Evolutionary conservation across 1,140 invertebrate species (phyloP), one percentile per base, ranked within the genome.

Genomic region (Halictus rubicundus): DNA sequence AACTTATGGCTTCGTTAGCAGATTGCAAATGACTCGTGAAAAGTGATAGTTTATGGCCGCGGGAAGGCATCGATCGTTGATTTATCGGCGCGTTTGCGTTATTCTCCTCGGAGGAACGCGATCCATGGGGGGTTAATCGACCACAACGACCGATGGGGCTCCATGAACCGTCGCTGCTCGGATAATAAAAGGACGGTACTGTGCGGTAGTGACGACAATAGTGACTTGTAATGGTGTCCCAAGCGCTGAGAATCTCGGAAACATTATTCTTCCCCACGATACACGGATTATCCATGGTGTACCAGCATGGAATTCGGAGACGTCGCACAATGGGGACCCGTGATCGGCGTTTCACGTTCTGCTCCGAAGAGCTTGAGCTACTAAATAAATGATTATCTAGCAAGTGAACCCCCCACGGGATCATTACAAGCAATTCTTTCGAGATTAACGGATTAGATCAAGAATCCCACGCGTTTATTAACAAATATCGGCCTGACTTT

Each of bases 91-190:
- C 57, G 27, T 78, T 78, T 78, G 75, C 61, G 46, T 23, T 19
- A 37, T 1, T 68, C 49, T 68, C 32, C 74, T 78, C 61, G 68
- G 70, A 78, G 70, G n/a, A 66, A 78, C 57, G 42, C 42, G 66
- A 78, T 16, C 75, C 57, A 39, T 68, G 57, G 75, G 75, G 66
- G 75, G 75, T 70, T 78, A 78, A 78, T 78, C 75, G 75, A 78
- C 75, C 75, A 70, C 66, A 70, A 78, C 75, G 75, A 70, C 59
- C 75, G 52, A 61, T 63, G 66, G 75, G 39, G 49, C 66, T 70
- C 75, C 69, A 78, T 78, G 75, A 78, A 76, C 16, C 52, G 64
- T 76, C 27, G 66, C 66, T 14, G 66, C 66, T 14, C 39, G 32
- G 72, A 69, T 61, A 78, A 70, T 70, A 78, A 78, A 78, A 78